phyloP scores from a whole-genome alignment of 2,888 invertebrate species.

The Agrotis puta region DNA sequence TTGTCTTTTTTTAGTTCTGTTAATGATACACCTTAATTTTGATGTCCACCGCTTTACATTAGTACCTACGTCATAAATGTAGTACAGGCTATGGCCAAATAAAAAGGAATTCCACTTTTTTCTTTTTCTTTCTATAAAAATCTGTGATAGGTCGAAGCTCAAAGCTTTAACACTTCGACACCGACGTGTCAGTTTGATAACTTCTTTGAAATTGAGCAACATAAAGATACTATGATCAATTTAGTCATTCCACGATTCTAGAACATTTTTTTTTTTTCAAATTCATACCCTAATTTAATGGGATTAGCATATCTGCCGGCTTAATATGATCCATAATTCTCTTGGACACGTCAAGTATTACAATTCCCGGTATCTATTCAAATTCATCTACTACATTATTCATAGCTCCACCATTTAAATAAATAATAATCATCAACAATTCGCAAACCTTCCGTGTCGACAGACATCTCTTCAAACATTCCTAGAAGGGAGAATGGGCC shows the following conservation, averaged over 20 bases:
- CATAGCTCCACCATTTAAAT: slow-evolving; percentile 17
- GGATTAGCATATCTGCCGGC: background rate
- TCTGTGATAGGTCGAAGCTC: background rate
- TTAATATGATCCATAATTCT: background rate
- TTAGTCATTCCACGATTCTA: background rate
- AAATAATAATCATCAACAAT: slow-evolving; percentile 9
- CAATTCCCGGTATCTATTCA: background rate
- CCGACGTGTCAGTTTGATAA: background rate
- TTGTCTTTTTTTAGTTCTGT: too few relatives aligned
- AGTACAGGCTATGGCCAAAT: too few relatives aligned
- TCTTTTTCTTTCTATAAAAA: background rate
- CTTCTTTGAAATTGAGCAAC: too few relatives aligned
- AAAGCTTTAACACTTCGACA: background rate
- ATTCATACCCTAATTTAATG: background rate
- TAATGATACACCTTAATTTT: background rate
- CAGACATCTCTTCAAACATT: slow-evolving; percentile 29
- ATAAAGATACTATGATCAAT: background rate
- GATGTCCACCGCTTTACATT: background rate
- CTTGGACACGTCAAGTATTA: background rate
- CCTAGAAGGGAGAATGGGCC: slow-evolving; percentile 35
- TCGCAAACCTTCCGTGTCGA: slow-evolving; percentile 5
- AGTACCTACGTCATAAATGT: background rate
- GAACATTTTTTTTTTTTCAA: background rate
- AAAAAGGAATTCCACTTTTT: background rate
- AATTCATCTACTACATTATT: slow-evolving; percentile 10